phyloP scores from a whole-genome alignment of 2,888 invertebrate species.

The Euspilapteryx auroguttella region DNA sequence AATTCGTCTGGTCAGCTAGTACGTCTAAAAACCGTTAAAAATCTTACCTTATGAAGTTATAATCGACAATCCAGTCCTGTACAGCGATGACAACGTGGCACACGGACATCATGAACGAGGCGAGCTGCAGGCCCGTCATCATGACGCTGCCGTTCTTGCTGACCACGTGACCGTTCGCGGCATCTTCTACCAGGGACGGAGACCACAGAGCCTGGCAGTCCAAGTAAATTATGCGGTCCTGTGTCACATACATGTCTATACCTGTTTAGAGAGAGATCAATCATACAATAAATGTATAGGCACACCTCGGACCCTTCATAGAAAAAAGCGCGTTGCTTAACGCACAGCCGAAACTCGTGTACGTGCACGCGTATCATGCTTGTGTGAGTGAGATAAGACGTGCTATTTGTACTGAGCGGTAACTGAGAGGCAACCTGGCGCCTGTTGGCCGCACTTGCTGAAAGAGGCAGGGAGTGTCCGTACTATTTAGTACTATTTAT shows the following conservation, averaged over 20 bases:
- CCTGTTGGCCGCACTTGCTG: no score
- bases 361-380: no score
- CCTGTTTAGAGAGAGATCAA: conserved; percentile 46
- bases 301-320: no score
- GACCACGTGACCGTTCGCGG: conserved; percentile 49
- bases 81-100: conserved; percentile 89
- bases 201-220: conserved; percentile 84
- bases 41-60: conserved; percentile 71
- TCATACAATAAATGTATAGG: background rate
- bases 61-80: conserved; percentile 87
- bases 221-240: conserved; percentile 78
- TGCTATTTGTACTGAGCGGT: no score
- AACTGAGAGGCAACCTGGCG: no score
- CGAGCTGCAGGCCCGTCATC: conserved; percentile 75
- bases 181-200: conserved; percentile 72
- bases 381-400: no score
- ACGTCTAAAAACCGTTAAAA: no score
- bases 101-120: conserved; percentile 83
- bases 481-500: no score
- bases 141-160: conserved; percentile 59
- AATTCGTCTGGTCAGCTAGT: no score
- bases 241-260: conserved; percentile 73
- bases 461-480: no score
- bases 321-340: no score
- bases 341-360: no score